Conservation (phyloP, 1,140 invertebrate species). For the Drosophila burlai region DNA sequence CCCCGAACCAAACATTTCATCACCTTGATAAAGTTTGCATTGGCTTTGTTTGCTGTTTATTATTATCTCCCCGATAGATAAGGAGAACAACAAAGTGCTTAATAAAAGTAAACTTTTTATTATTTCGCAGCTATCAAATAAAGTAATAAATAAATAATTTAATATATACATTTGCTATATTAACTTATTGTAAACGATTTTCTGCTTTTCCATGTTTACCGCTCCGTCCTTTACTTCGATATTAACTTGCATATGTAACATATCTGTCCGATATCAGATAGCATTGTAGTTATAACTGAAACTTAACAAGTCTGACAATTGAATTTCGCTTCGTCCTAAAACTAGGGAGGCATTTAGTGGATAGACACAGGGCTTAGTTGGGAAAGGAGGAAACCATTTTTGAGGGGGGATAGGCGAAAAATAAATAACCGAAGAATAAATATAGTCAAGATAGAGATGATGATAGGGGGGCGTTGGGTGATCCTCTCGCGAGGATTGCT, state of each 20-base stretch:
- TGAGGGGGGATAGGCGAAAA: slow-evolving; percentile 9
- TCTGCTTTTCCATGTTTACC: slow-evolving; percentile 68
- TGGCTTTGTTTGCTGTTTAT: slow-evolving; percentile 18
- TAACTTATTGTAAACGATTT: slow-evolving; percentile 84
- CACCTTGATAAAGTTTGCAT: slow-evolving; percentile 37
- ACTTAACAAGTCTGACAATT: slow-evolving; percentile 82
- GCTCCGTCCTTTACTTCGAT: slow-evolving; percentile 51
- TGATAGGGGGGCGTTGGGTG: slow-evolving; percentile 13
- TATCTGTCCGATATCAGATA: slow-evolving; percentile 57
- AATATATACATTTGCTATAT: slow-evolving; percentile 85
- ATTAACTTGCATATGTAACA: slow-evolving; percentile 66
- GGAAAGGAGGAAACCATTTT: slow-evolving; percentile 40
- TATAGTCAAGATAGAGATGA: slow-evolving; percentile 49
- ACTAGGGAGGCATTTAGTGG: slow-evolving; percentile 53
- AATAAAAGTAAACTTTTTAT: slow-evolving; percentile 84
- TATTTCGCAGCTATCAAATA: slow-evolving; percentile 85
- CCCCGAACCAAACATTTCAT: slow-evolving; percentile 28
- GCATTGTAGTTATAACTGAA: slow-evolving; percentile 76
- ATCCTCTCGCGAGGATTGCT: slow-evolving; percentile 13
- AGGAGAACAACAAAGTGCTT: slow-evolving; percentile 14
- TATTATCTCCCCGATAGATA: slow-evolving; percentile 14
- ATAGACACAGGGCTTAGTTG: slow-evolving; percentile 17
- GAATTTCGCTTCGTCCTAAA: slow-evolving; percentile 58
- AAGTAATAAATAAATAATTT: slow-evolving; percentile 85
- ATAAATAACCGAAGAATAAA: slow-evolving; percentile 79